These are phyloP conservation scores for Nettapus auritus DNA, from an alignment of 2,113 vertebrate species.

Conservation along the genomic window DNA sequence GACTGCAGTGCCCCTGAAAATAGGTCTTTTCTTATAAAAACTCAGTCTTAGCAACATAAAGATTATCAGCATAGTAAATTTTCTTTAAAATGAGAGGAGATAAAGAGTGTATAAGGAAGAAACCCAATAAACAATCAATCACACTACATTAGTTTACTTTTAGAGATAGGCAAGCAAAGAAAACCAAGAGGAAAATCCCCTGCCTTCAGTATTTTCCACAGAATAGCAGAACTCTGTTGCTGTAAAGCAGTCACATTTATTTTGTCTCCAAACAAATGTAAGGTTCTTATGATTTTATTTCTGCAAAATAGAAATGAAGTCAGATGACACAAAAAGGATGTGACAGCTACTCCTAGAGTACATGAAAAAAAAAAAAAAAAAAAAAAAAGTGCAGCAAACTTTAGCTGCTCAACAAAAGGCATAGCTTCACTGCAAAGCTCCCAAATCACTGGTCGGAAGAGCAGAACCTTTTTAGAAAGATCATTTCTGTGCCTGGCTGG, in stretches of 20 bases:
- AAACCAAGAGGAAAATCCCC: neutral
- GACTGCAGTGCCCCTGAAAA: neutral
- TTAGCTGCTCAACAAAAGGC: neutral
- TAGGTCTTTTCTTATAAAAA: neutral
- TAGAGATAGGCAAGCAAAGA: neutral
- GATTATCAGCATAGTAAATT: neutral
- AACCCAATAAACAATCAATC: neutral
- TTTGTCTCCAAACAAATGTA: neutral
- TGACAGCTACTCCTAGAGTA: neutral
- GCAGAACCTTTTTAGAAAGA: constrained; percentile 5
- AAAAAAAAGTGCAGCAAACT: constrained; percentile 34
- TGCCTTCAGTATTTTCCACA: neutral
- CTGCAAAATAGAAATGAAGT: constrained; percentile 4
- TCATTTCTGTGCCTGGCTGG: neutral
- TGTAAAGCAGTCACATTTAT: neutral
- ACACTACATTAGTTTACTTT: neutral
- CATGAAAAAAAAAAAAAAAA: neutral
- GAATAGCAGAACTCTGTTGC: neutral
- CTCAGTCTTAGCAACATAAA: neutral
- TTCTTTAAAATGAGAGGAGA: neutral
- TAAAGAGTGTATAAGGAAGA: neutral
- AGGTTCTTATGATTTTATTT: neutral
- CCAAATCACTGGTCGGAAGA: constrained; percentile 2
- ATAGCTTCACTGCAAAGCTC: constrained; percentile 1
- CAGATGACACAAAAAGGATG: constrained; percentile 23